phyloP scores from a whole-genome alignment of 2,113 vertebrate genomes.

The Chaetodon auriga region DNA sequence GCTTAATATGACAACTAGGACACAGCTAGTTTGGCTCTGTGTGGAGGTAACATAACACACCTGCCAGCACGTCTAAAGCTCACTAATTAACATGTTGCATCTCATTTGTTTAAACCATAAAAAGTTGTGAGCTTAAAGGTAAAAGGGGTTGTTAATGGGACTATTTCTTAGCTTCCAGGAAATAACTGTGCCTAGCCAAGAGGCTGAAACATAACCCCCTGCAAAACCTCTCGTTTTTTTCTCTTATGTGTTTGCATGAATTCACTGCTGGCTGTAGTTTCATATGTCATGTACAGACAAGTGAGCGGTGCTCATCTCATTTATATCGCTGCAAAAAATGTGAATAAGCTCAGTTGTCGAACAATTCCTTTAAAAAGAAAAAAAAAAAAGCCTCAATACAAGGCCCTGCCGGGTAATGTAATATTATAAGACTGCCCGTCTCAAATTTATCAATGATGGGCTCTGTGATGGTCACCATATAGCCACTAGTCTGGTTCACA shows the following conservation, averaged over 20 bases:
- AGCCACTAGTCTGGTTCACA: slow-evolving; percentile 65
- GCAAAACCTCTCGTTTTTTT: slow-evolving; percentile 3
- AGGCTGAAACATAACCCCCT: background rate
- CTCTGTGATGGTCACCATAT: slow-evolving; percentile 27
- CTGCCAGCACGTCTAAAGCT: background rate
- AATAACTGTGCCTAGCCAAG: background rate
- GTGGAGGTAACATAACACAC: background rate
- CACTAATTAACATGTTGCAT: background rate
- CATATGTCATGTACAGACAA: background rate
- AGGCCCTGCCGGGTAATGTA: slow-evolving; percentile 9
- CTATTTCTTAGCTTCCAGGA: background rate
- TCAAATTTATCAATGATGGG: slow-evolving; percentile 27
- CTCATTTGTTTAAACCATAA: background rate
- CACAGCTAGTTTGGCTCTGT: background rate
- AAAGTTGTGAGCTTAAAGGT: background rate
- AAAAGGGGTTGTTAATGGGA: background rate
- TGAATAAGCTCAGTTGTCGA: background rate
- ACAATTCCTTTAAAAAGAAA: slow-evolving; percentile 11
- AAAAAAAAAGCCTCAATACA: background rate
- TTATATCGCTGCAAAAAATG: background rate
- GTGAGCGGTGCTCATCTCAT: background rate
- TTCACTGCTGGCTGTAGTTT: background rate
- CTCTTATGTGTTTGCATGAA: background rate
- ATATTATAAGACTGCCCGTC: slow-evolving; percentile 14
- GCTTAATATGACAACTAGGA: slow-evolving; percentile 3